Base-by-base conservation (phyloP, 2,113 vertebrate genomes). In the Grantiella picta region DNA sequence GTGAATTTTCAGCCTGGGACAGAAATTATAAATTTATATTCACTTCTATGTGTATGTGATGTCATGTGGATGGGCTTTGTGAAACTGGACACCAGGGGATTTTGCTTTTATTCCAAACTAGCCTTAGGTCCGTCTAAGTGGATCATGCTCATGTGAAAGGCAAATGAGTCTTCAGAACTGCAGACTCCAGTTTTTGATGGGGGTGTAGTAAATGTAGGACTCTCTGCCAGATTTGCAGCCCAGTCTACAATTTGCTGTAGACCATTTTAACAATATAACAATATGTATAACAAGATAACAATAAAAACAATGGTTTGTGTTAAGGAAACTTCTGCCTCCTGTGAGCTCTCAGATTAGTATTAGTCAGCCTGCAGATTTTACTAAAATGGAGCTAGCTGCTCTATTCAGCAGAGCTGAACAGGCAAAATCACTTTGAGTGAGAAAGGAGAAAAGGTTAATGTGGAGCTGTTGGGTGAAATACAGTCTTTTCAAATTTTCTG, bases 361-460 rank as follows among this genome's bases (percentile, higher is more conserved):
- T 96, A 89, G 69, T 60, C 53, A 82, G 29, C 29, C 54, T 59
- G n/a, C 16, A 57, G 80, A 33, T 72, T 86, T 92, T 82, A 42
- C 49, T 69, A 45, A 89, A 91, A 57, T 49, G 49, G 50, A 82
- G 31, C 35, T 94, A 75, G 84, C 25, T 64, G 22, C 7, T 85
- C n/a, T 60, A 22, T 84, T 89, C 57, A 85, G 36, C 72, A 89
- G 28, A 86, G 22, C 44, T 86, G 63, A 94, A 86, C 72, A 83
- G 24, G 40, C 22, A 66, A 64, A 78, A 86, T 84, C 70, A 66
- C 56, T 84, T 77, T 57, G 35, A 95, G n/a, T 66, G 72, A 86
- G 86, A 64, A 86, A 83, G 72, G 64, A 96, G 47, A 63, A 86
- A 77, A 84, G 83, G 72, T 92, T 92, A 89, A 86, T 77, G 22